Evolutionary conservation across 2,888 invertebrate genomes (phyloP), one percentile per base, ranked within the genome.

Genomic region (Drosophila mercatorum): DNA sequence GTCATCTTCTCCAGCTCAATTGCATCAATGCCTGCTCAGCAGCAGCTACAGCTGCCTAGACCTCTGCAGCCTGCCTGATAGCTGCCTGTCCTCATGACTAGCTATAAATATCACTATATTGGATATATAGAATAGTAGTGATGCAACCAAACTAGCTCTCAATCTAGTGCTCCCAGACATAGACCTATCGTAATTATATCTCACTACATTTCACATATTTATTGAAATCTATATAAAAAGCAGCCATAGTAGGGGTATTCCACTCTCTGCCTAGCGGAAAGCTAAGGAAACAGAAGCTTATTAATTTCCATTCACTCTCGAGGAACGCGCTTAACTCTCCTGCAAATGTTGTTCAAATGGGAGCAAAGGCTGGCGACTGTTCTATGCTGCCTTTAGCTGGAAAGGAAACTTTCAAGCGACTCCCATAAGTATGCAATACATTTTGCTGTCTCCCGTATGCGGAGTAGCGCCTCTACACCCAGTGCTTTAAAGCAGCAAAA

Each of bases 301-400:
- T 94, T 93, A 55, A 96, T 94, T 95, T 93, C 84, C 95, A 95
- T 10, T 97, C 97, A 55, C 31, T 49, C 60, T 26, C 11, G 17
- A n/a, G 38, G 22, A 61, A 53, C 46, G 36, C 47, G 66, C 66
- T 75, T 75, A 59, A 62, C 17, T 17, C 66, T n/a, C n/a, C 49
- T 36, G 61, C 57, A 62, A 75, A 74, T 58, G 58, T 58, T 75
- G 65, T 62, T 17, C 17, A 17, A 17, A 17, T 0, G 17, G 34
- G 0, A 51, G 34, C 2, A n/a, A 17, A 17, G 4, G 31, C 49
- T 49, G 49, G 52, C 47, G 31, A 2, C 40, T 28, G 26, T 28
- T 22, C 36, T 12, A n/a, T 11, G 44, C n/a, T n/a, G 44, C 26
- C 17, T 17, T 17, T 17, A 17, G 17, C 17, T 17, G 17, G 31